Conservation (phyloP, 2,888 invertebrate genomes). For the Linnaemya tessellans region DNA sequence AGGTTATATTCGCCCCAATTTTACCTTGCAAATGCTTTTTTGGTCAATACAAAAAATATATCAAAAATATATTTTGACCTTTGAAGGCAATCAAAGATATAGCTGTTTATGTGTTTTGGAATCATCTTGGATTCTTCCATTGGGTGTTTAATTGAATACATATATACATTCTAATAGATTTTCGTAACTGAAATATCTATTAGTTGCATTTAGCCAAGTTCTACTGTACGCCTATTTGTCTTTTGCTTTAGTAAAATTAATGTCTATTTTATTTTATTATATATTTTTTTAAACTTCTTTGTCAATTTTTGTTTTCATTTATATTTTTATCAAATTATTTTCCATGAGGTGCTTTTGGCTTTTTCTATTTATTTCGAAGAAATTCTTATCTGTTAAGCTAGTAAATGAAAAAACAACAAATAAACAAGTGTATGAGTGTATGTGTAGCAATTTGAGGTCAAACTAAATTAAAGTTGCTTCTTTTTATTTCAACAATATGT, state of each 20-base stretch:
- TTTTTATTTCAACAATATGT: neutral
- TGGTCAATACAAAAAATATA: too few species aligned
- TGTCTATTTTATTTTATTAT: slow-evolving; percentile 1
- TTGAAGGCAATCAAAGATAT: too few species aligned
- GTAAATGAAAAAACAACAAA: slow-evolving; percentile 33
- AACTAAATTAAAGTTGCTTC: slow-evolving; percentile 27
- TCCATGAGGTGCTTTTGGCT: slow-evolving; percentile 38
- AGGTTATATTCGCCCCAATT: too few species aligned
- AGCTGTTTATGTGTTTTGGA: too few species aligned
- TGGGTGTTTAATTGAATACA: too few species aligned
- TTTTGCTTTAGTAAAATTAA: slow-evolving; percentile 15
- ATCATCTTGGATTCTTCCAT: too few species aligned
- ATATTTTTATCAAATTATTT: slow-evolving; percentile 41
- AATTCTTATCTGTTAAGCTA: slow-evolving; percentile 64
- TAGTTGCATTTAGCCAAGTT: too few species aligned
- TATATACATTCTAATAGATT: too few species aligned
- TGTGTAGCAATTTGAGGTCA: slow-evolving; percentile 54
- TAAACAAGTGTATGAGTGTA: neutral
- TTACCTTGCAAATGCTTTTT: too few species aligned
- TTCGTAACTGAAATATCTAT: too few species aligned
- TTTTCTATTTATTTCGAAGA: slow-evolving; percentile 41
- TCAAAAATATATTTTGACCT: too few species aligned
- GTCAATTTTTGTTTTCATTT: slow-evolving; percentile 11
- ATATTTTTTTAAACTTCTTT: slow-evolving; percentile 39
- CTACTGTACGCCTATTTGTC: neutral